Base-by-base conservation (phyloP, 2,113 vertebrate genomes). In the Callipepla californica region DNA sequence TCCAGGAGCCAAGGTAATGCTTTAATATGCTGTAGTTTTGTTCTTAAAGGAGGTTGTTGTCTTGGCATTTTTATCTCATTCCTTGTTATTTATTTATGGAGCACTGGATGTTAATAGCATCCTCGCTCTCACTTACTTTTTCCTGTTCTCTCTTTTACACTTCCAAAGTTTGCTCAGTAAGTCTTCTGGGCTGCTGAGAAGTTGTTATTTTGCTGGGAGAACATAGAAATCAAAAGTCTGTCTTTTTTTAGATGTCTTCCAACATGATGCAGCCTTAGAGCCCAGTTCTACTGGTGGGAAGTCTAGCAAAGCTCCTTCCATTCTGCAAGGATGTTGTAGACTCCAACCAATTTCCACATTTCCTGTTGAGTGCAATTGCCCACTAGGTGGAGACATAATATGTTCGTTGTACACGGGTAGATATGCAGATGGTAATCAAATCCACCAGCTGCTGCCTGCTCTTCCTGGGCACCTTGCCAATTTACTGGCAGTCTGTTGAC, bases 321-420 rank as follows among this genome's bases (percentile, higher is more conserved):
- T 78, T 40, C 4, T 44, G n/a, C 26, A 3, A 1, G 2, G 44
- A 68, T 61, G 61, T 34, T 61, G 61, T 34, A 17, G 19, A 10
- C 48, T 89, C 30, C 84, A 80, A 47, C 75, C 53, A 34, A 6
- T 76, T 85, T 83, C 61, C 45, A 40, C 22, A 63, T 92, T 89
- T 94, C 89, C 95, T 84, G 69, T 72, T 5, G n/a, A 82, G 87
- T 55, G 68, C 48, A 58, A 44, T 76, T 93, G 88, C 69, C 96
- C 96, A 68, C 94, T 97, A 97, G 96, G 94, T 96, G 97, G 97
- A 96, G 96, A 95, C 95, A 96, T 45, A 81, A 69, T 91, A 96
- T 96, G 93, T 95, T 79, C 96, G 93, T 95, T 79, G 20, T 83
- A 87, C 83, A 26, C 63, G 34, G n/a, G 78, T 83, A 77, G 66